Percentiles rank a stretch among this genome's conserved stretches.
These are phyloP conservation scores for Diabrotica balteata DNA, from an alignment of 2,888 invertebrate genomes.

Conservation along the genomic window DNA sequence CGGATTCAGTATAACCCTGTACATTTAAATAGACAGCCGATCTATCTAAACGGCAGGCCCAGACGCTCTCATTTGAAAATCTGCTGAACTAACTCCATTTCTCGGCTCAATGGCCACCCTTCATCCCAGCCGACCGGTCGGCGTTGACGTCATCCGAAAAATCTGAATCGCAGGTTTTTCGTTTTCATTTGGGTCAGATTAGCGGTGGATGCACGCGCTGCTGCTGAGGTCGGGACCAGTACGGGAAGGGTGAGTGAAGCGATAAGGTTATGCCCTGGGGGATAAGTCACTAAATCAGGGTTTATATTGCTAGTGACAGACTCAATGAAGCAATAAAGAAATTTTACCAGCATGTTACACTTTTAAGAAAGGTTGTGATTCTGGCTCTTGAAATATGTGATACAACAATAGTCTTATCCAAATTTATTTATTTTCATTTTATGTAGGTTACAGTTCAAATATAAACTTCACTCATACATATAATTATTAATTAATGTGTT, in stretches of 20 bases:
- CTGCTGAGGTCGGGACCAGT: slow-evolving; percentile 7
- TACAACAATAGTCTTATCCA: too few relatives aligned
- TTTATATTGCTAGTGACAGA: slow-evolving; percentile 23
- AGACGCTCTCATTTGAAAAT: slow-evolving; percentile 48
- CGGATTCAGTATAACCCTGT: not conserved
- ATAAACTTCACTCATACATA: too few relatives aligned
- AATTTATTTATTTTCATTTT: too few relatives aligned
- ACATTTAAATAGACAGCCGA: not conserved
- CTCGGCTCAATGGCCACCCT: slow-evolving; percentile 57
- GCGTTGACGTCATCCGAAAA: slow-evolving; percentile 36
- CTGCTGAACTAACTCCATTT: slow-evolving; percentile 60
- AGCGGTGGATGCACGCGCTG: slow-evolving; percentile 35
- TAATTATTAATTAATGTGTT: too few relatives aligned
- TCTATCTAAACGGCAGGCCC: slow-evolving; percentile 5
- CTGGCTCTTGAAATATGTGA: too few relatives aligned
- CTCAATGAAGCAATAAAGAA: not conserved
- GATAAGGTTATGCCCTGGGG: slow-evolving; percentile 26
- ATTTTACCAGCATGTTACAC: too few relatives aligned
- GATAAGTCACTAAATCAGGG: slow-evolving; percentile 34
- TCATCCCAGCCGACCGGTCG: slow-evolving; percentile 26
- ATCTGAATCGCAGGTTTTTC: slow-evolving; percentile 47
- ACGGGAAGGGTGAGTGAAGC: slow-evolving; percentile 12
- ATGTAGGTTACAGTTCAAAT: too few relatives aligned
- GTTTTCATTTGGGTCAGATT: slow-evolving; percentile 56
- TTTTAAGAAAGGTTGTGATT: too few relatives aligned